Base-by-base conservation (phyloP, 2,113 vertebrate genomes). In the Eulacestoma nigropectus region DNA sequence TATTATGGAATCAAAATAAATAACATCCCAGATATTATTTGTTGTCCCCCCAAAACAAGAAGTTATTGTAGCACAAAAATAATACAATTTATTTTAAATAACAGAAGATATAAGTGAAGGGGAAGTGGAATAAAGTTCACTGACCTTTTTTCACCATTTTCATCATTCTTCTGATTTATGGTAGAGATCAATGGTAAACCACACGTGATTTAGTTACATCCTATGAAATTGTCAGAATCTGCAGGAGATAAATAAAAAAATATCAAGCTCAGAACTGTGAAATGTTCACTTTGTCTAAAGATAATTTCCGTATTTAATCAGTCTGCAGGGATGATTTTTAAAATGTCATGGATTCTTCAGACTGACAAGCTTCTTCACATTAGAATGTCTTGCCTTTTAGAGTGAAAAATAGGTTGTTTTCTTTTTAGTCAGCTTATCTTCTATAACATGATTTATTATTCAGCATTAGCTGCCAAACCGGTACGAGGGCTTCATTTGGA, bases 1-100 rank as follows among this genome's bases (percentile, higher is more conserved):
- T 56, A 67, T 96, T 94, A 96, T 46, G 56, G 72, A 96, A 85
- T 89, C 87, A 95, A 93, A 94, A 63, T 92, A 95, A 97, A 96
- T 96, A 95, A 92, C 94, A 87, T 67, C 56, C 29, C 26, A 82
- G 53, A 39, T 87, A 55, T 67, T 95, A 84, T 63, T 94, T 93
- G 39, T 79, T 95, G 67, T 86, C 70, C 39, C 52, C 82, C 18
- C 37, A 30, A 95, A 96, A 78, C 37, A 89, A 75, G 37, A 94
- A 93, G 57, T 46, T 63, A 83, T 35, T 86, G 56, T 53, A 92
- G 50, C 62, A 95, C 7, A 8, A 83, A 90, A 53, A n/a, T 78
- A 75, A 95, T 77, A 82, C 12, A 32, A 44, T 84, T 74, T 83
- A 68, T 95, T 95, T 86, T 87, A 94, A 94, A 95, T 78, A 96